Conservation (phyloP, 2,797 vertebrate genomes). For the Lindbergichthys nudifrons region DNA sequence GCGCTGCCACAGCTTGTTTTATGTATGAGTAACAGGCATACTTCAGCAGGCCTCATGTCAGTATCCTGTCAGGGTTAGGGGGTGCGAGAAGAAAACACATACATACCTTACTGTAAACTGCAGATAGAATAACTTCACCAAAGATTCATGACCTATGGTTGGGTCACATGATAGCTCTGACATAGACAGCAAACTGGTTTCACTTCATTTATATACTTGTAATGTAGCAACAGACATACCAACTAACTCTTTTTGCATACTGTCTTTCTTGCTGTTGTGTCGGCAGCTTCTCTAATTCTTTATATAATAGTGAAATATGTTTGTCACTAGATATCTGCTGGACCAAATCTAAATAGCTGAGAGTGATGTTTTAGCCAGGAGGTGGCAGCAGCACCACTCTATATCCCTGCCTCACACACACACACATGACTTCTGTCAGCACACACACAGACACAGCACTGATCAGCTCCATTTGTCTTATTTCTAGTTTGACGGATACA, state of each 20-base stretch:
- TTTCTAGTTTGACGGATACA: conserved; percentile 29
- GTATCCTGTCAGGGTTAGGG: conserved; percentile 12
- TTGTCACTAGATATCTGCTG: neutral
- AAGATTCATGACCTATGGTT: neutral
- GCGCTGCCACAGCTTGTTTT: conserved; percentile 51
- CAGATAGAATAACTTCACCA: conserved; percentile 1
- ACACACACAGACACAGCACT: conserved; percentile 22
- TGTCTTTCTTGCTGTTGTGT: neutral
- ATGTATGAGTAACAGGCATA: conserved; percentile 47
- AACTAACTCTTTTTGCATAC: neutral
- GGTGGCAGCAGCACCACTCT: conserved; percentile 74
- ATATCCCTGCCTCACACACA: conserved; percentile 19
- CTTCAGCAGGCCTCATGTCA: conserved; percentile 4
- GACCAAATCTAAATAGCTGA: neutral
- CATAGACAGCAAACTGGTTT: conserved; percentile 4
- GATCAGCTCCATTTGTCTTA: conserved; percentile 35
- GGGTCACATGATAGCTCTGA: neutral
- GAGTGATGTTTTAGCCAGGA: conserved; percentile 56
- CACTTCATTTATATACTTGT: neutral
- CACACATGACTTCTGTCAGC: neutral
- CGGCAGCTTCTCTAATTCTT: neutral
- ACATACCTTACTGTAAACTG: neutral
- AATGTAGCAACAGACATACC: neutral
- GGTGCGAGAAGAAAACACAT: neutral
- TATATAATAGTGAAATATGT: neutral